Evolutionary conservation across 23 tunicate species (phyloP), one percentile per base, ranked within the genome.

Genomic region (Trididemnum nubilum): DNA sequence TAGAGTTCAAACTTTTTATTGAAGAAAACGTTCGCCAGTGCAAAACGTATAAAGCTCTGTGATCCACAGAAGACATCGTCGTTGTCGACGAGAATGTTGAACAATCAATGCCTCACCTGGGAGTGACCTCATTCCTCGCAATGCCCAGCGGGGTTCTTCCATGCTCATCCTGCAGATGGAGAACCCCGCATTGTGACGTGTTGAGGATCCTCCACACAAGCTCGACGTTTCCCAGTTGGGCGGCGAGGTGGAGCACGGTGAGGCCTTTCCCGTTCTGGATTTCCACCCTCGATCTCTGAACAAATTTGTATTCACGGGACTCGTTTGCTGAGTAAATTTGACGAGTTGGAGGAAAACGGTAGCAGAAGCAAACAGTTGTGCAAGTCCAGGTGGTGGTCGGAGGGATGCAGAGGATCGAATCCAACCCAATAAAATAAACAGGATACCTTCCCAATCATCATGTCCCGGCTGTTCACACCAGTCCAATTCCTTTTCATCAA

Each of bases 181-280:
- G 18, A 31, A 87, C 26, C 23, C 83, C 80, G 54, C 93, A 87
- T 12, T 59, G 49, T 15, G 80, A 88, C 18, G 35, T 52, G 4
- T 26, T 36, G 21, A 93, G 9, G 32, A 93, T 12, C 50, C 38
- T 83, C 98, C 98, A 93, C 2, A 75, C 65, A 4, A 93, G 35
- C 3, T 84, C 84, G 15, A 63, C 49, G 80, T 83, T 71, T 25
- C 98, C 93, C 34, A 77, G 51, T 61, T 81, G 78, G 1, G 83
- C 92, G 35, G 84, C 93, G 35, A 84, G 64, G 40, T 93, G 98
- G 21, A 93, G 70, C 0, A 77, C 73, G 0, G 98, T 93, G n/a
- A 39, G 72, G 0, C 98, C 98, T 67, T 71, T 73, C 36, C 49
- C 65, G 60, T 92, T 85, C 35, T 82, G 76, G 12, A 34, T 36